Conservation (phyloP, 2,797 vertebrate genomes). For the Acomys russatus region DNA sequence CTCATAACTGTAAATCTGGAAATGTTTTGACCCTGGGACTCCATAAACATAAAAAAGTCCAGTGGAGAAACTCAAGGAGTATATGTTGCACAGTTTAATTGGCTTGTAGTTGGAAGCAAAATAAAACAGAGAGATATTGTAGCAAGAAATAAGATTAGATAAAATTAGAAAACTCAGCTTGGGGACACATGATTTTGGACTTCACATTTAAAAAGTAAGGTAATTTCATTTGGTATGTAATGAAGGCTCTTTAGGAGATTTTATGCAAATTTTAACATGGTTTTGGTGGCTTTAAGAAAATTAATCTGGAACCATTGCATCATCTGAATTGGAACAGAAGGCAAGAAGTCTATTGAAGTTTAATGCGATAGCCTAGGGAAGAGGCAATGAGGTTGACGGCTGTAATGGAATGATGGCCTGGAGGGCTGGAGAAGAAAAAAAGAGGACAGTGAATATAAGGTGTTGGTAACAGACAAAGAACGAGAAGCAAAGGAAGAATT, state of each 20-base stretch:
- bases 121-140: slow-evolving; percentile 66
- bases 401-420: background rate
- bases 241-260: slow-evolving; percentile 67
- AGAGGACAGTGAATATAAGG: background rate
- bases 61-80: slow-evolving; percentile 53
- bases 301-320: slow-evolving; percentile 52
- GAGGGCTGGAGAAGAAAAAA: background rate
- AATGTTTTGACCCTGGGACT: slow-evolving; percentile 48
- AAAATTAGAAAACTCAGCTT: slow-evolving; percentile 73
- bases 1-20: slow-evolving; percentile 37
- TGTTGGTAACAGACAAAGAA: background rate
- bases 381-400: background rate
- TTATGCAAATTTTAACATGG: slow-evolving; percentile 70
- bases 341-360: slow-evolving; percentile 30
- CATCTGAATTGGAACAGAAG: slow-evolving; percentile 29
- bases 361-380: slow-evolving; percentile 32
- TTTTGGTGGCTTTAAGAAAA: slow-evolving; percentile 66
- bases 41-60: slow-evolving; percentile 59
- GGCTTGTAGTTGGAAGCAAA: slow-evolving; percentile 72
- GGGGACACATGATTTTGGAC: slow-evolving; percentile 55
- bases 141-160: slow-evolving; percentile 74
- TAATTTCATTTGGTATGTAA: slow-evolving; percentile 74
- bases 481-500: background rate
- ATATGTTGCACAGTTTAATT: slow-evolving; percentile 62
- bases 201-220: slow-evolving; percentile 68